Evolutionary conservation across 2,113 vertebrate genomes (phyloP).

Genomic region (Scomber colias): DNA sequence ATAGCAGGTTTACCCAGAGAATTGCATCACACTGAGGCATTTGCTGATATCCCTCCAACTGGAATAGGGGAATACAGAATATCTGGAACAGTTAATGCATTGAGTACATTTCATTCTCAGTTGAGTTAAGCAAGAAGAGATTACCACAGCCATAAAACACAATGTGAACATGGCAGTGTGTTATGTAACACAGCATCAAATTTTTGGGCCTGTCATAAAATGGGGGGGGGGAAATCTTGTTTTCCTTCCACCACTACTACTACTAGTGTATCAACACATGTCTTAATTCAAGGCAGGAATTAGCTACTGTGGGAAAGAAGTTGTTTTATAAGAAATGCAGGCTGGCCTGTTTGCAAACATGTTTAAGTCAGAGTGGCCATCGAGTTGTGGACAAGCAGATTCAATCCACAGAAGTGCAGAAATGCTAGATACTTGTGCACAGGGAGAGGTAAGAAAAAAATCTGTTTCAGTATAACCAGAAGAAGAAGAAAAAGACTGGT

Average conservation of each 20-base stretch:
- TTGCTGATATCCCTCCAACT: conserved; percentile 40
- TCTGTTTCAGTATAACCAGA: neutral
- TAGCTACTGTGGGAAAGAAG: conserved; percentile 21
- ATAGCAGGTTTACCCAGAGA: conserved; percentile 34
- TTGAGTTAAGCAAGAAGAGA: conserved; percentile 40
- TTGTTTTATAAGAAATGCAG: no score
- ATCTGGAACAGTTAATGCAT: conserved; percentile 61
- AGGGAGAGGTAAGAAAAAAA: neutral
- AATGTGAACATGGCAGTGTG: conserved; percentile 7
- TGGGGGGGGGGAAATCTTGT: neutral
- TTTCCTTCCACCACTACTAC: neutral
- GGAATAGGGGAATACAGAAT: conserved; percentile 62
- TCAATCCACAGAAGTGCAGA: conserved; percentile 4
- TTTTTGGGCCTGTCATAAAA: conserved; percentile 38
- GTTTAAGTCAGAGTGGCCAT: neutral
- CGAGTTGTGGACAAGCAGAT: conserved; percentile 5
- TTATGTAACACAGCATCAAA: conserved; percentile 33
- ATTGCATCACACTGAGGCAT: conserved; percentile 52
- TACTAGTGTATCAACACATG: neutral
- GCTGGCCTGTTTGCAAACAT: conserved; percentile 22
- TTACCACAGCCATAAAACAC: conserved; percentile 22
- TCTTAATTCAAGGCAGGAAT: conserved; percentile 6
- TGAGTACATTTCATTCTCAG: conserved; percentile 60
- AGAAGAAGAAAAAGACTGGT: neutral
- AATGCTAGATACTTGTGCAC: neutral